Percentiles rank a stretch among this genome's conserved stretches.
These are phyloP conservation scores for Rhea pennata DNA, from an alignment of 2,113 vertebrate genomes.

Conservation along the genomic window DNA sequence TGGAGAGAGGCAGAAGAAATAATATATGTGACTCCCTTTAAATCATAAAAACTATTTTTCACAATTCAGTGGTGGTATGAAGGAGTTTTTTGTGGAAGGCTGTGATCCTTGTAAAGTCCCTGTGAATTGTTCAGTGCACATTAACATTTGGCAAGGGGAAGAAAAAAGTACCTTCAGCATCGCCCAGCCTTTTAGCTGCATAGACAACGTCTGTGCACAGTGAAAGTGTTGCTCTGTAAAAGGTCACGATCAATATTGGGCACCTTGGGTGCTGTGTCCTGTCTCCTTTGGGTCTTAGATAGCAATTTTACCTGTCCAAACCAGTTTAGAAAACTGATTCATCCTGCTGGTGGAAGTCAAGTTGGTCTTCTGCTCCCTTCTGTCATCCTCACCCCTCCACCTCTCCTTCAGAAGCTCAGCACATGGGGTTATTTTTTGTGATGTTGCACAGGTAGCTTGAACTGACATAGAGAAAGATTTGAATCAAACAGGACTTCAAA, in stretches of 20 bases:
- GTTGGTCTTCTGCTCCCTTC: neutral
- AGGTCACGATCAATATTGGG: conserved; percentile 34
- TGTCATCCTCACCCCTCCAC: neutral
- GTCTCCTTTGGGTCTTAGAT: neutral
- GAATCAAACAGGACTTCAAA: neutral
- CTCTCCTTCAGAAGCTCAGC: neutral
- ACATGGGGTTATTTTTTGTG: neutral
- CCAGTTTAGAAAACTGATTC: neutral
- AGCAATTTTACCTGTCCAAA: neutral
- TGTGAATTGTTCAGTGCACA: neutral
- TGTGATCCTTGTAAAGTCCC: conserved; percentile 7
- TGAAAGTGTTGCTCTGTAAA: neutral
- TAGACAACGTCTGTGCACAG: neutral
- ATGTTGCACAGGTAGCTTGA: neutral
- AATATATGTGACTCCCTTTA: conserved; percentile 38
- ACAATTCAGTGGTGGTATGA: conserved; percentile 18
- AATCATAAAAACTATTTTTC: conserved; percentile 21
- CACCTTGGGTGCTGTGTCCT: neutral
- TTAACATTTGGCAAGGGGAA: conserved; percentile 35
- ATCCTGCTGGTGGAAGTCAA: neutral
- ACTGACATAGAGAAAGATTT: neutral
- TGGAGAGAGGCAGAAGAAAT: conserved; percentile 18
- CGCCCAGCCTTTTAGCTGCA: conserved; percentile 29
- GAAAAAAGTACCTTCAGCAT: conserved; percentile 30
- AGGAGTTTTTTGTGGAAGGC: conserved; percentile 48